A percentile compares a stretch with the other conserved stretches of the same genome.
Conservation (phyloP, 2,888 invertebrate species). For the Marronus borbonicus region DNA sequence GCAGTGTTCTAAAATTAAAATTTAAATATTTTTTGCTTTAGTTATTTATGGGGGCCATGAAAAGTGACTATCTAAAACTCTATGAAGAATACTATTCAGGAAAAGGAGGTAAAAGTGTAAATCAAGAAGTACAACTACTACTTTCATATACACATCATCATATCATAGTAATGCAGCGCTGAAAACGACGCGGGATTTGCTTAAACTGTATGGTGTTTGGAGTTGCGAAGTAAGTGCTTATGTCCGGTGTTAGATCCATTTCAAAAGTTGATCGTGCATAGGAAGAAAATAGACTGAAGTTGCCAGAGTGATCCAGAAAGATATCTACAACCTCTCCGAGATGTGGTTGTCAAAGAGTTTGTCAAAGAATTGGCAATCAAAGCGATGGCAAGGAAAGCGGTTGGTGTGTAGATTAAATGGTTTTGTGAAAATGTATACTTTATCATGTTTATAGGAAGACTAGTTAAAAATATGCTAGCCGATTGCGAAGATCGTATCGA, state of each 20-base stretch:
- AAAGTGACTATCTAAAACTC: not conserved
- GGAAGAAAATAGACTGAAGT: constrained; percentile 34
- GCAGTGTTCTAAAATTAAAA: not conserved
- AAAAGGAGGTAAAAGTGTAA: not conserved
- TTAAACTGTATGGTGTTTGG: not conserved
- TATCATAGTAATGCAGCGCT: not conserved
- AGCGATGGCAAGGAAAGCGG: too few species aligned
- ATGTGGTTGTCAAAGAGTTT: not conserved
- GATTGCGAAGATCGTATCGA: constrained; percentile 28
- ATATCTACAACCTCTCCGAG: constrained; percentile 26
- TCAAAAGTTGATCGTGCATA: not conserved
- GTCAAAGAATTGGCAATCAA: too few species aligned
- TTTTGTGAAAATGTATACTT: not conserved
- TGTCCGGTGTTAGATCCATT: not conserved
- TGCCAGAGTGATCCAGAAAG: constrained; percentile 40
- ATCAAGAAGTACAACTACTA: not conserved
- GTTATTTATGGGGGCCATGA: not conserved
- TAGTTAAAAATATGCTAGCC: constrained; percentile 38
- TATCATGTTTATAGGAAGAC: constrained; percentile 12
- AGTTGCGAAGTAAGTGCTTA: not conserved
- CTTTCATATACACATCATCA: not conserved
- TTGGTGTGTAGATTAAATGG: too few species aligned
- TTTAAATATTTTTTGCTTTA: not conserved
- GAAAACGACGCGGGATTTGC: not conserved
- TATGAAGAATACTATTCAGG: not conserved